Evolutionary conservation across 2,113 vertebrate genomes (phyloP), one percentile per base, ranked within the genome.

Genomic region (Gymnarchus niloticus): DNA sequence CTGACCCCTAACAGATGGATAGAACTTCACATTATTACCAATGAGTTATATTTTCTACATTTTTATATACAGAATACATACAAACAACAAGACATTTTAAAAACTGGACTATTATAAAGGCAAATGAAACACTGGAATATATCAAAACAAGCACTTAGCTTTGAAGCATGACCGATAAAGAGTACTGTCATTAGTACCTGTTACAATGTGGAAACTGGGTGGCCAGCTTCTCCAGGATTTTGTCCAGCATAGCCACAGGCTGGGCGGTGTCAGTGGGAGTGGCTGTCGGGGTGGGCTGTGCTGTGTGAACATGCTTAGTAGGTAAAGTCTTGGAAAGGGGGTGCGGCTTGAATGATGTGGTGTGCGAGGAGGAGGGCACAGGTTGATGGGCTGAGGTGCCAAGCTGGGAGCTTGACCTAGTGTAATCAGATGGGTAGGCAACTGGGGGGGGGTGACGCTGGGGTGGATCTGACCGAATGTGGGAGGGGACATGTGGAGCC

Each of bases 161-260:
- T 65, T 77, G 14, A 3, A n/a, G 57, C n/a, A 25, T 61, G 8
- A 46, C 19, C 19, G 0, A 78, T 78, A 48, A 46, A 48, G 19
- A n/a, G 23, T 41, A 78, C 4, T 54, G 14, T 54, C 6, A 54
- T 14, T 7, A 6, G 88, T 61, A 97, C 96, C 96, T 96, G 92
- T 90, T 96, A 92, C 95, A 97, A 84, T 96, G 95, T 0, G 97
- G 97, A 87, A 97, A 98, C 0, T 94, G 93, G 6, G 91, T 12
- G 52, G 95, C 83, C 1, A 99, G 88, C 89, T 95, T 97, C 89
- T 98, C 97, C 91, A 99, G 93, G 83, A 98, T 91, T 90, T 96
- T 97, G 83, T 96, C 96, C 88, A 98, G 93, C 88, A 96, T 97
- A 0, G 92, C 94, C 0, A 94, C 54, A 0, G 91, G 85, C 86